Base-by-base conservation (phyloP, 2,888 invertebrate genomes). In the Barypeithes pellucidus region DNA sequence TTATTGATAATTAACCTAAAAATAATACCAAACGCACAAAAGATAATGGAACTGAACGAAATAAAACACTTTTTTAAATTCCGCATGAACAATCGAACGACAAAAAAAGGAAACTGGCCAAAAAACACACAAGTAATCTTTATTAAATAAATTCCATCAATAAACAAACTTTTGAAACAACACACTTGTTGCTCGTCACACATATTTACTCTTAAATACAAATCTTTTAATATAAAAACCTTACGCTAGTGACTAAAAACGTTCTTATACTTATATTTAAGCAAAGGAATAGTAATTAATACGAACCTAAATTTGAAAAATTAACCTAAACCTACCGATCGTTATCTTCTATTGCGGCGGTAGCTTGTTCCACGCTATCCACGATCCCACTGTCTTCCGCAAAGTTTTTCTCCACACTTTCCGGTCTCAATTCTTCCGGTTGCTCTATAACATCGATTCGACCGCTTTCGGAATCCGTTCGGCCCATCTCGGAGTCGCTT, bases 251-350 rank as follows among this genome's bases (percentile, higher is more conserved):
- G 67, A 68, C 67, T 68, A 61, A 68, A 63, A 59, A 45, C 33
- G 54, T 59, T 45, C 29, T 68, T 41, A 67, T 22, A 20, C 41
- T 50, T 50, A 68, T 20, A 68, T 41, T 52, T 50, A 47, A 29
- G 63, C 39, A 33, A 65, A 71, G 5, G 24, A 24, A 29, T 29
- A 29, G 29, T 7, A 29, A 66, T 5, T 33, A 62, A 63, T 24
- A 65, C 59, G 61, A 72, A 61, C 11, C 61, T 61, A 39, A 50
- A 8, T 20, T 50, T 59, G 57, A 29, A 63, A 16, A 20, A 72
- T 36, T 59, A 67, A 67, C 65, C 69, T 62, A 66, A 63, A 81
- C 81, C 81, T 82, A 82, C 81, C 81, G 80, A 75, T 81, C 80
- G 73, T 57, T 73, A 43, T 75, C 74, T 52, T 77, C 77, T 54